Percentiles rank a stretch among this genome's conserved stretches.
Conservation (phyloP, 2,797 vertebrate genomes). For the Pyrrhura leucotis region DNA sequence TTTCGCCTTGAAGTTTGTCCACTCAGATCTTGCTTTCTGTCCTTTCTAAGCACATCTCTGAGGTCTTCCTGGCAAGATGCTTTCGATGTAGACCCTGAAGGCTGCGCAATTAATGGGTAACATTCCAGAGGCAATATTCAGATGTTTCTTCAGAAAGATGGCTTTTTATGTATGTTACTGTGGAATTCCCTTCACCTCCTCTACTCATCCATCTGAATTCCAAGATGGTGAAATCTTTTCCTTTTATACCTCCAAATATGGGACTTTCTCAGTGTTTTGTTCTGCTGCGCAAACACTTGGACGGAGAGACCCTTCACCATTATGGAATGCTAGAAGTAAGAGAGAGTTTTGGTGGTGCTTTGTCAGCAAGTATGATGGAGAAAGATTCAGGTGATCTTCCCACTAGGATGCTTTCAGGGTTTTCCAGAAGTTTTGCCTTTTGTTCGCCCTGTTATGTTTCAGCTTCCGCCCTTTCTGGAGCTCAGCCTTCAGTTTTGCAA, state of each 20-base stretch:
- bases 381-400: not conserved
- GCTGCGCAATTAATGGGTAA: constrained; percentile 45
- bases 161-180: not conserved
- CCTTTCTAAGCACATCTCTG: constrained; percentile 60
- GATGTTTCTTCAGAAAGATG: not conserved
- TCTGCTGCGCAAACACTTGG: not conserved
- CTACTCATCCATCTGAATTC: constrained; percentile 18
- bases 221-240: constrained; percentile 14
- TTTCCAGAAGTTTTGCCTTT: constrained; percentile 52
- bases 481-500: constrained; percentile 72
- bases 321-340: constrained; percentile 41
- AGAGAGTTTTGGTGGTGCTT: constrained; percentile 18
- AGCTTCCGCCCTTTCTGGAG: constrained; percentile 63
- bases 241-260: constrained; percentile 26
- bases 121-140: constrained; percentile 35
- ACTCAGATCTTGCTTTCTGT: constrained; percentile 34
- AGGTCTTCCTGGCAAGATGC: constrained; percentile 55
- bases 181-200: constrained; percentile 1
- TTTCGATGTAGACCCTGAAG: constrained; percentile 55
- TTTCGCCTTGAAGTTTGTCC: not conserved
- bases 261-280: not conserved
- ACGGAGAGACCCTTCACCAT: not conserved
- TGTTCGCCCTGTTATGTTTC: constrained; percentile 74
- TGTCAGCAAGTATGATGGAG: not conserved
- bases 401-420: constrained; percentile 64